Percentiles rank a stretch among this genome's conserved stretches.
phyloP scores from a whole-genome alignment of 2,113 vertebrate genomes.

The Pomatostomus ruficeps region DNA sequence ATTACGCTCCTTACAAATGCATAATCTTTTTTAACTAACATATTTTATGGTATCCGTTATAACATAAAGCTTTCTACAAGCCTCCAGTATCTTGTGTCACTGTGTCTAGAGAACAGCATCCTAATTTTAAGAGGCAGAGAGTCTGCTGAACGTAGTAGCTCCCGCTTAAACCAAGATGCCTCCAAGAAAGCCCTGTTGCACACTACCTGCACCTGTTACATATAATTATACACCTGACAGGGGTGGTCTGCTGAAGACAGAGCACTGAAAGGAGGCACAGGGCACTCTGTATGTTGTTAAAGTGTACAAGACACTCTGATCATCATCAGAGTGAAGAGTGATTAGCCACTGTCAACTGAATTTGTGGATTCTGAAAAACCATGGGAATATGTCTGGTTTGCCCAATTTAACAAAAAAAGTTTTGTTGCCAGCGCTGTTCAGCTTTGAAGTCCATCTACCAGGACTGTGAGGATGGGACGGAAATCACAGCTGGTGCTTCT shows the following conservation, averaged over 20 bases:
- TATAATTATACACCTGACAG: not conserved
- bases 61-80: not conserved
- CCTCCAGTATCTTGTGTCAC: not conserved
- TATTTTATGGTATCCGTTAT: not conserved
- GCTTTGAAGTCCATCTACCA: not conserved
- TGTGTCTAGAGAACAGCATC: not conserved
- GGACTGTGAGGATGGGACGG: not conserved
- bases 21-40: not conserved
- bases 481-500: not conserved
- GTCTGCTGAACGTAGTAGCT: not conserved
- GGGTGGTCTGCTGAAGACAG: not conserved
- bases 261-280: not conserved
- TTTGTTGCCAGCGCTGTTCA: not conserved
- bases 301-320: not conserved
- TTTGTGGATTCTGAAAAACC: not conserved
- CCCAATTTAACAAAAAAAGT: not conserved
- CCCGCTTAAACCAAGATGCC: not conserved
- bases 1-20: not conserved
- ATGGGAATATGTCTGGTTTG: not conserved
- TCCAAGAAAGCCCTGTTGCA: not conserved
- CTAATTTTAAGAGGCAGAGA: not conserved
- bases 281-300: rapidly evolving
- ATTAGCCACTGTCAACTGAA: not conserved
- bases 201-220: not conserved
- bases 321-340: not conserved